Percentiles rank a stretch among this genome's conserved stretches.
These are phyloP conservation scores for Penelope pileata DNA, from an alignment of 2,113 vertebrate genomes.

Conservation along the genomic window DNA sequence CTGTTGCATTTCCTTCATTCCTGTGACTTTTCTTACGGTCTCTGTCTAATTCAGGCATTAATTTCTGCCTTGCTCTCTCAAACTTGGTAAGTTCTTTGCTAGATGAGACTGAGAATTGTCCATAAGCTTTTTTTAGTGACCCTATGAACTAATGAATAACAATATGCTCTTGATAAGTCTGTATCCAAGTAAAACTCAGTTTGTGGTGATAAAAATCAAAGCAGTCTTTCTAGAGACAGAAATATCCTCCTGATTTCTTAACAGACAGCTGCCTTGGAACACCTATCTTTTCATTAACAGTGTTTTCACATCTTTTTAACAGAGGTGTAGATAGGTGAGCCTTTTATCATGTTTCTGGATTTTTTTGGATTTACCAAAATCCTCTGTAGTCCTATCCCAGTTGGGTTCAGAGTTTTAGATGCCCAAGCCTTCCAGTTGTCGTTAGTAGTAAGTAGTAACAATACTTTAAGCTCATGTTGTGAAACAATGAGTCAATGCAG, in stretches of 20 bases:
- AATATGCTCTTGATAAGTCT: neutral
- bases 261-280: neutral
- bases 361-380: neutral
- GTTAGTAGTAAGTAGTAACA: neutral
- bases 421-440: neutral
- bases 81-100: neutral
- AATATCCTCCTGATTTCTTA: neutral
- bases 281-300: neutral
- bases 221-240: neutral
- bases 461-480: slow-evolving; percentile 25
- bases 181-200: neutral
- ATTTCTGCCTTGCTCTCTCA: neutral
- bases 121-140: neutral
- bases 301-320: neutral
- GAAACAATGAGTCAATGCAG: slow-evolving; percentile 60
- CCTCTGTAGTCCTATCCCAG: neutral
- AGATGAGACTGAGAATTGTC: neutral
- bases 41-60: neutral
- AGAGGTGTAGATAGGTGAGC: neutral
- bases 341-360: neutral
- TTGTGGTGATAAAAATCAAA: slow-evolving; percentile 3
- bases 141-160: neutral
- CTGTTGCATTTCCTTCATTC: neutral
- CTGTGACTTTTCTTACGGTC: neutral
- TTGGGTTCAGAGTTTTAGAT: neutral